Percentiles rank a stretch among this genome's conserved stretches.
Conservation (phyloP, 2,888 invertebrate species). For the Nemurella pictetii region DNA sequence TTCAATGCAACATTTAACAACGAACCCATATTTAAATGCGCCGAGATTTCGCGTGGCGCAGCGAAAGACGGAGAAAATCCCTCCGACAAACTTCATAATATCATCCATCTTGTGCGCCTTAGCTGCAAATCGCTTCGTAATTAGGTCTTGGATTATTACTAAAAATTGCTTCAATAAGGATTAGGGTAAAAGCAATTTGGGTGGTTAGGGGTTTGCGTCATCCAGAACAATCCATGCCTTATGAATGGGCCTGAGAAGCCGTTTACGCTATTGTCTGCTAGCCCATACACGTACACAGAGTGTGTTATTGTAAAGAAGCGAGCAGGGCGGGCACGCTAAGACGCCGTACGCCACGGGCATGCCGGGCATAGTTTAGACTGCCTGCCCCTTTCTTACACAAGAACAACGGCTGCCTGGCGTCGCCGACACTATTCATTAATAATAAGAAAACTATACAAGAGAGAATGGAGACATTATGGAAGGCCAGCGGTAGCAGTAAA, state of each 20-base stretch:
- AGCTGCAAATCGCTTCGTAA: conserved; percentile 1
- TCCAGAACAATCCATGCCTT: conserved; percentile 18
- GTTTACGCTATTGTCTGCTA: conserved; percentile 34
- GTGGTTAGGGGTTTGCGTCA: background rate
- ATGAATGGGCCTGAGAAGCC: conserved; percentile 35
- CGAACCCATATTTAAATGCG: background rate
- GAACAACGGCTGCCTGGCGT: conserved; percentile 24
- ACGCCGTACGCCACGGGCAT: conserved; percentile 29
- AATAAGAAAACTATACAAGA: conserved; percentile 38
- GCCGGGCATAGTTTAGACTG: conserved; percentile 38
- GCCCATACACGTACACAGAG: conserved; percentile 32
- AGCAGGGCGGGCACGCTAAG: conserved; percentile 32
- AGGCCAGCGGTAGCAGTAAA: conserved; percentile 27
- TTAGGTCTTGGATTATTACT: conserved; percentile 18
- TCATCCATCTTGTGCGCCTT: conserved; percentile 3
- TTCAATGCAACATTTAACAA: background rate
- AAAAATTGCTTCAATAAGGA: conserved; percentile 17
- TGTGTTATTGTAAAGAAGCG: conserved; percentile 29
- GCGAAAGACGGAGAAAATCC: background rate
- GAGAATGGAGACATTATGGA: conserved; percentile 37
- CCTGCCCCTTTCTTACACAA: conserved; percentile 27
- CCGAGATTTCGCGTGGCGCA: background rate
- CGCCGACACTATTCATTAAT: conserved; percentile 37
- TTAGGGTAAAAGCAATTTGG: conserved; percentile 17
- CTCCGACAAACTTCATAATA: conserved; percentile 7